Percentiles rank a stretch among this genome's conserved stretches.
These are phyloP conservation scores for Ceratotherium simum DNA, from an alignment of 2,113 vertebrate species.

Conservation along the genomic window DNA sequence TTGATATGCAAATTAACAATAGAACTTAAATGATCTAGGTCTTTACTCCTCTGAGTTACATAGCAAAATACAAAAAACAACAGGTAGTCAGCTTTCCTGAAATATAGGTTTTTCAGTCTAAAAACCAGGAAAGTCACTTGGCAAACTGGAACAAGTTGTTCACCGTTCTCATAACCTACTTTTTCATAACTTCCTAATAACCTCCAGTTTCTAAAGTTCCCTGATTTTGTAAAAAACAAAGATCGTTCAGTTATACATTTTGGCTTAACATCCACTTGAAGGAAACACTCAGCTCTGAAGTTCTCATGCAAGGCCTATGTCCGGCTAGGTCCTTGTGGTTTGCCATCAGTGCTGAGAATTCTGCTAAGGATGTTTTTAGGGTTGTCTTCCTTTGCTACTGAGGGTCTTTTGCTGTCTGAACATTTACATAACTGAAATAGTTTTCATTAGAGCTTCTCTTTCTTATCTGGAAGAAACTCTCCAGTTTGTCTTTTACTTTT, in stretches of 20 bases:
- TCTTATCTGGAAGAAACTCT: not conserved
- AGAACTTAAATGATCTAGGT: not conserved
- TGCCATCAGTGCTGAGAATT: not conserved
- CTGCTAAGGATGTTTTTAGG: not conserved
- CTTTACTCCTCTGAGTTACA: not conserved
- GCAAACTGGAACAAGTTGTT: not conserved
- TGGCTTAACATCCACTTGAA: not conserved
- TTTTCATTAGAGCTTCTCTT: not conserved
- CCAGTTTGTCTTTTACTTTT: not conserved
- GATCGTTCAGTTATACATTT: not conserved
- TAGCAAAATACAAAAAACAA: not conserved
- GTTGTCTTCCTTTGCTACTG: not conserved
- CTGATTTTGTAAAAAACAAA: not conserved
- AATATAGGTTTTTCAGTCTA: not conserved
- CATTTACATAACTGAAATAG: not conserved
- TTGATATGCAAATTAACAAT: not conserved
- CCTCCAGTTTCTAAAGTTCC: not conserved
- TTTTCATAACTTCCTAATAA: not conserved
- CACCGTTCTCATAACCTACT: not conserved
- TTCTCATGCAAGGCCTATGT: not conserved
- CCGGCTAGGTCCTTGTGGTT: not conserved
- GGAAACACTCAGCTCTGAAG: not conserved
- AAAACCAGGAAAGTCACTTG: not conserved
- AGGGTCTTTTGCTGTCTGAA: not conserved
- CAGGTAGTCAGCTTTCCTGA: not conserved